phyloP scores from a whole-genome alignment of 2,797 vertebrate genomes.

The Peromyscus melanophrys region DNA sequence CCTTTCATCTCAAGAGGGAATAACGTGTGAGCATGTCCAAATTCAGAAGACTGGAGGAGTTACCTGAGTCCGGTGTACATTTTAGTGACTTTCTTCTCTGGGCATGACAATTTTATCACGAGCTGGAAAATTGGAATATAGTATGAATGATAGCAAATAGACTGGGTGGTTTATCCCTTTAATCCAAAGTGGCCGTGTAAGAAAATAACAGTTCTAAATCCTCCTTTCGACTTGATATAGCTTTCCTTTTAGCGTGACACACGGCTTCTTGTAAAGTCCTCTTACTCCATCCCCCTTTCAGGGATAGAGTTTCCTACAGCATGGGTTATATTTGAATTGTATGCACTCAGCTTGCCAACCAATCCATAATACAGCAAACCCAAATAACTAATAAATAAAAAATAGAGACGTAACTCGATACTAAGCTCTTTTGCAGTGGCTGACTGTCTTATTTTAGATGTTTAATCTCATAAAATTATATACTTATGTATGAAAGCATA shows the following conservation, averaged over 20 bases:
- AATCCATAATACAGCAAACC: neutral
- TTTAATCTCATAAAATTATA: constrained; percentile 1
- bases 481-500: neutral
- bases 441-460: neutral
- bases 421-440: neutral
- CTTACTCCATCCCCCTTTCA: neutral
- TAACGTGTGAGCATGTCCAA: neutral
- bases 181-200: neutral
- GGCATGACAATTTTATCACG: constrained; percentile 30
- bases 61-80: neutral
- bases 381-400: neutral
- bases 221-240: neutral
- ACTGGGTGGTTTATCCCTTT: constrained; percentile 22
- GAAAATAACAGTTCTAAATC: constrained; percentile 11
- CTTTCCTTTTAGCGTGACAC: neutral
- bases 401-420: neutral
- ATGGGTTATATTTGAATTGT: neutral
- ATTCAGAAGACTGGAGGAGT: neutral
- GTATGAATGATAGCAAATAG: constrained; percentile 47
- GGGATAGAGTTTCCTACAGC: neutral
- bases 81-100: constrained; percentile 34
- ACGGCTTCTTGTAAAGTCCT: neutral
- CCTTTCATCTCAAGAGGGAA: constrained; percentile 18
- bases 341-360: neutral
- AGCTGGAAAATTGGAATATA: constrained; percentile 38